Evolutionary conservation across 2,113 vertebrate genomes (phyloP).

Genomic region (Sceloporus undulatus): DNA sequence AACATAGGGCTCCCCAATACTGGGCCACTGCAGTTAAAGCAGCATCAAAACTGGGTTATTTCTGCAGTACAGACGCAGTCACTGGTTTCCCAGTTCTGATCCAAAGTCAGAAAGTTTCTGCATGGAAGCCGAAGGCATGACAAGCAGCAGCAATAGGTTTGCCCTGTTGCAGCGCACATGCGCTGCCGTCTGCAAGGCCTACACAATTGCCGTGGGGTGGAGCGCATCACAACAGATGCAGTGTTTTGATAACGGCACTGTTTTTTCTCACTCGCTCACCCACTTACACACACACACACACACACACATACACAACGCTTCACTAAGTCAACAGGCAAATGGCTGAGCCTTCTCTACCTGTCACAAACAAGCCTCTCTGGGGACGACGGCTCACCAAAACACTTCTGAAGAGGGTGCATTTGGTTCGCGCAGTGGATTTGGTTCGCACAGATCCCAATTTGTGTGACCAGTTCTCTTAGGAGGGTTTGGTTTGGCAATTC

Average conservation of each 20-base stretch:
- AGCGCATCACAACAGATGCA: slow-evolving; percentile 9
- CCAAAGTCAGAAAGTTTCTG: not conserved
- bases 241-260: slow-evolving; percentile 53
- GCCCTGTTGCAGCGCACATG: not conserved
- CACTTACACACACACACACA: slow-evolving; percentile 9
- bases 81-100: too few species aligned
- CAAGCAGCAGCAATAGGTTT: not conserved
- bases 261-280: slow-evolving; percentile 29
- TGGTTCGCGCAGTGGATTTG: too few species aligned
- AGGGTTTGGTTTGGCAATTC: too few species aligned
- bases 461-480: too few species aligned
- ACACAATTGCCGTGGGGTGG: slow-evolving; percentile 27
- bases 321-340: slow-evolving; percentile 58
- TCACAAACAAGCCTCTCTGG: slow-evolving; percentile 43
- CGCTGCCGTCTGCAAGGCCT: not conserved
- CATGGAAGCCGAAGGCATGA: not conserved
- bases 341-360: slow-evolving; percentile 48
- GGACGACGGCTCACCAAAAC: slow-evolving; percentile 41
- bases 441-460: too few species aligned
- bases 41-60: too few species aligned
- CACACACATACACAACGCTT: slow-evolving; percentile 8
- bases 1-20: too few species aligned
- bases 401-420: slow-evolving; percentile 21
- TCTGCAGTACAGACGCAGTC: too few species aligned
- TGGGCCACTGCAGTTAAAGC: too few species aligned